These are phyloP conservation scores for Datnioides undecimradiatus DNA, from an alignment of 2,113 vertebrate species.

Conservation along the genomic window DNA sequence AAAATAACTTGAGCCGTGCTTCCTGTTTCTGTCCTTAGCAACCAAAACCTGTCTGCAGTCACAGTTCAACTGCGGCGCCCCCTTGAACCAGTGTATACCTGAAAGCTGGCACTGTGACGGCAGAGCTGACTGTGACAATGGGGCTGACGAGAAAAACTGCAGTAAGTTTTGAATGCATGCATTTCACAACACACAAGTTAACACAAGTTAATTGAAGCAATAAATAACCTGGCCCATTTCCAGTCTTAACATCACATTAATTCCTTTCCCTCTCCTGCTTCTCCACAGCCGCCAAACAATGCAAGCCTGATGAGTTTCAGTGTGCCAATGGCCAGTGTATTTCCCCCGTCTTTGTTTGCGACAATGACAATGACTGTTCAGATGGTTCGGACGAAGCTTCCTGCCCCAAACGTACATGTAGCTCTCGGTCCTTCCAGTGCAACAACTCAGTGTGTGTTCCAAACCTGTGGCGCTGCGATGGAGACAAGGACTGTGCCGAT, in stretches of 20 bases:
- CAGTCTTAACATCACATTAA: neutral
- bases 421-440: constrained; percentile 82
- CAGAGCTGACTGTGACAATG: constrained; percentile 85
- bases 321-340: constrained; percentile 87
- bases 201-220: no score
- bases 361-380: constrained; percentile 85
- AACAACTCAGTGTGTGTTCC: constrained; percentile 85
- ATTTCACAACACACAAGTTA: no score
- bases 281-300: constrained; percentile 80
- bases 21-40: constrained; percentile 68
- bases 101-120: constrained; percentile 87
- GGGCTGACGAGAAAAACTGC: constrained; percentile 87
- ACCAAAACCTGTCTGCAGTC: constrained; percentile 76
- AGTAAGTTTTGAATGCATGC: constrained; percentile 80
- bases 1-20: accelerated
- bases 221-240: neutral
- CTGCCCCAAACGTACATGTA: constrained; percentile 84
- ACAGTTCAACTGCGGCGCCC: constrained; percentile 86
- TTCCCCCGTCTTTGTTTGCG: constrained; percentile 84
- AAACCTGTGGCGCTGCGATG: constrained; percentile 86
- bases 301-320: constrained; percentile 80
- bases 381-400: constrained; percentile 86
- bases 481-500: constrained; percentile 85
- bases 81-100: constrained; percentile 83
- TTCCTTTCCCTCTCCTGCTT: neutral